These are phyloP conservation scores for Phaetusa simplex DNA, from an alignment of 2,113 vertebrate genomes.

Conservation along the genomic window DNA sequence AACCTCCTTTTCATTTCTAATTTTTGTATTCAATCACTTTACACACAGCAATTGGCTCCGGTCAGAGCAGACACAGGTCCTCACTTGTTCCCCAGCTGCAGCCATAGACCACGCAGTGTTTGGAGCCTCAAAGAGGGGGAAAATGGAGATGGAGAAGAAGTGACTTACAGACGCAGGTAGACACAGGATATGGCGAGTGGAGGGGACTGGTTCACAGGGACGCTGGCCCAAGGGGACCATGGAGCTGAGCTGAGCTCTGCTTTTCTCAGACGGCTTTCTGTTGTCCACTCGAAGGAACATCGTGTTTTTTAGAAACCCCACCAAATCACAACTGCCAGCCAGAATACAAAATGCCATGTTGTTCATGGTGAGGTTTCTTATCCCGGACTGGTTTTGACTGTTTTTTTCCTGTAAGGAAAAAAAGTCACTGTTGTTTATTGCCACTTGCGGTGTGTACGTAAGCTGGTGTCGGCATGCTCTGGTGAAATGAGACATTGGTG, in stretches of 20 bases:
- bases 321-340: neutral
- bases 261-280: neutral
- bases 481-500: neutral
- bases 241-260: neutral
- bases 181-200: neutral
- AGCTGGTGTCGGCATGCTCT: neutral
- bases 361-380: neutral
- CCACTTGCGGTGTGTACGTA: neutral
- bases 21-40: constrained; percentile 47
- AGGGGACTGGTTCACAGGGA: neutral
- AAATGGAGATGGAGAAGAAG: neutral
- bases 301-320: neutral
- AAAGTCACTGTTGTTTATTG: neutral
- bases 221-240: accelerated
- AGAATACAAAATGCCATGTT: neutral
- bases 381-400: neutral
- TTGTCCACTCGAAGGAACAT: neutral
- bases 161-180: neutral
- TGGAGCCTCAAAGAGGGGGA: neutral
- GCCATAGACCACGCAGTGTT: neutral
- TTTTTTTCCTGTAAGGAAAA: neutral
- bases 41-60: constrained; percentile 24
- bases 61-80: constrained; percentile 42
- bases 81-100: constrained; percentile 24
- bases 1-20: constrained; percentile 50